A percentile compares a stretch with the other conserved stretches of the same genome.
phyloP scores from a whole-genome alignment of 2,113 vertebrate genomes.

The Probosciger aterrimus region DNA sequence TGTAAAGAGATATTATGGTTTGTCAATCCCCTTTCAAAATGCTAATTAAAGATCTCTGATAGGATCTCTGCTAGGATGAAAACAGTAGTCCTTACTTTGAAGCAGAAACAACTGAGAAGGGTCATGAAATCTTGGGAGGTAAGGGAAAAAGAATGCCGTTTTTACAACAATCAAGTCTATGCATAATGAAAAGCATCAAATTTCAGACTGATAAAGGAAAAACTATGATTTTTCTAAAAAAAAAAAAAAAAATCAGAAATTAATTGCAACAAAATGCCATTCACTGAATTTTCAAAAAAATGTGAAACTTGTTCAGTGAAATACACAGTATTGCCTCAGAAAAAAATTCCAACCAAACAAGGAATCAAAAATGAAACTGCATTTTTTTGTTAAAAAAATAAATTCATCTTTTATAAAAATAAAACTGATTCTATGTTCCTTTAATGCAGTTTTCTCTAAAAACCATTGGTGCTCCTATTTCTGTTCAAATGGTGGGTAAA shows the following conservation, averaged over 20 bases:
- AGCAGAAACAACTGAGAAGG: neutral
- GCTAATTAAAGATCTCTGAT: neutral
- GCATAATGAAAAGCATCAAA: neutral
- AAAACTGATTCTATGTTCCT: neutral
- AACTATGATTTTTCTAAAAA: neutral
- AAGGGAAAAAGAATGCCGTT: neutral
- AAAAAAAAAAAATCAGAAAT: neutral
- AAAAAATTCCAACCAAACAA: neutral
- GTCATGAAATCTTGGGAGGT: neutral
- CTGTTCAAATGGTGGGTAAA: neutral
- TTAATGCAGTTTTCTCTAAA: neutral
- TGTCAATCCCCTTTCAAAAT: neutral
- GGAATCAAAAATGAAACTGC: neutral
- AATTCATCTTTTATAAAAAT: neutral
- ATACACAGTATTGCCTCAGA: neutral
- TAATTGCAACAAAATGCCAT: neutral
- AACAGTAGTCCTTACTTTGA: neutral
- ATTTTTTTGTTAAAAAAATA: neutral
- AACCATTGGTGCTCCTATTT: neutral
- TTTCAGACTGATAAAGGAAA: neutral
- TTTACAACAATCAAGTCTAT: neutral
- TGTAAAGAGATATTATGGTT: neutral
- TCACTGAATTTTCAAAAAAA: neutral
- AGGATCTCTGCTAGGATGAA: neutral
- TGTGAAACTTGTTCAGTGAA: fast-evolving